These are phyloP conservation scores for Erpornis zantholeuca DNA, from an alignment of 2,113 vertebrate genomes.

Conservation along the genomic window DNA sequence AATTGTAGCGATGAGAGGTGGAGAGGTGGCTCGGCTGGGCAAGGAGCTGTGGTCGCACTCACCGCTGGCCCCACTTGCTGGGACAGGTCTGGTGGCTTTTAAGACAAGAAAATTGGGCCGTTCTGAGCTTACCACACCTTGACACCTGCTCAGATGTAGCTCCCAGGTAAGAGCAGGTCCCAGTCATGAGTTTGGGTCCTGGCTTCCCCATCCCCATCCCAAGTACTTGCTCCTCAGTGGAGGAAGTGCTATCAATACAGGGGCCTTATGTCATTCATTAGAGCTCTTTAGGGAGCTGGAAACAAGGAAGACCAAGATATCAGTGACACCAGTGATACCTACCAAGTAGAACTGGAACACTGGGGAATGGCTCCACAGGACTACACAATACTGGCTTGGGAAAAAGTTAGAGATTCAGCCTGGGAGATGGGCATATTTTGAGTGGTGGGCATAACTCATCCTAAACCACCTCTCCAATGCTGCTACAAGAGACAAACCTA, in stretches of 20 bases:
- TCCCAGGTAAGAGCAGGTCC: background rate
- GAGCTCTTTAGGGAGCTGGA: background rate
- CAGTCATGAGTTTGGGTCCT: accelerated
- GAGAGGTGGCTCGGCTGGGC: accelerated
- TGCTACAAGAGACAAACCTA: background rate
- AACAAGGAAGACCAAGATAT: background rate
- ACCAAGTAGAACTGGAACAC: background rate
- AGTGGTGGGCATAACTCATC: background rate
- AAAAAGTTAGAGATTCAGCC: background rate
- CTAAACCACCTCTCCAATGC: background rate
- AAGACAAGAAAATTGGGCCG: background rate
- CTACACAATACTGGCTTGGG: background rate
- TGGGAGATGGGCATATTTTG: background rate
- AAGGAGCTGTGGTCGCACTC: accelerated
- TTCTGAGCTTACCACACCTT: background rate
- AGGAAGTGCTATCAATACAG: accelerated
- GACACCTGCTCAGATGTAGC: background rate
- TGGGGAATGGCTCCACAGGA: background rate
- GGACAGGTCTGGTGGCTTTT: background rate
- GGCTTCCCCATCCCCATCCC: background rate
- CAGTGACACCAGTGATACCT: background rate
- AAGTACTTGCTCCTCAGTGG: background rate
- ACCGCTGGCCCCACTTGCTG: accelerated
- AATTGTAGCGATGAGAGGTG: background rate
- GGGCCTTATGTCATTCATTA: background rate